These are phyloP conservation scores for Channa striata DNA, from an alignment of 2,797 vertebrate species.

Conservation along the genomic window DNA sequence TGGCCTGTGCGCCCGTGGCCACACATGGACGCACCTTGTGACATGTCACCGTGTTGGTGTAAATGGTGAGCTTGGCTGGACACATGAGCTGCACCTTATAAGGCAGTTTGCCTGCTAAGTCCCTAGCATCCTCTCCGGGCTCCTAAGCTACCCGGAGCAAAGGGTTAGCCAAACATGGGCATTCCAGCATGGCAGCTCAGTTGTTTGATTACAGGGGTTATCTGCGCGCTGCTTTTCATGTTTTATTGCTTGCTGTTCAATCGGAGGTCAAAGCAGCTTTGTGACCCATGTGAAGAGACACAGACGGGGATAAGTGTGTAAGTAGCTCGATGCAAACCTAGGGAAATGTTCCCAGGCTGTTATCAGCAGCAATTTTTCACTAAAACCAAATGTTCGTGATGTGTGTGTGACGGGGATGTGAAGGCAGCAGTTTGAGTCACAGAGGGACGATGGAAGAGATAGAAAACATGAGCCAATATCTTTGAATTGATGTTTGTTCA, in stretches of 20 bases:
- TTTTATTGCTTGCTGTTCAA: constrained; percentile 65
- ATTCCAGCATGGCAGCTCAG: constrained; percentile 72
- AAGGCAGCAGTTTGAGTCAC: constrained; percentile 14
- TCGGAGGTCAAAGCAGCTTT: constrained; percentile 60
- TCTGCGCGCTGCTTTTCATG: constrained; percentile 73
- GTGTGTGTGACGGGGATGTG: neutral
- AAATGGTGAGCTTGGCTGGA: constrained; percentile 79
- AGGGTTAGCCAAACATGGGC: constrained; percentile 92
- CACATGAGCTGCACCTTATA: constrained; percentile 88
- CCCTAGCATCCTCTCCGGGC: constrained; percentile 70
- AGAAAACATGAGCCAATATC: constrained; percentile 1
- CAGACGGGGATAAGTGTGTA: constrained; percentile 57
- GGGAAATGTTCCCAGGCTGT: constrained; percentile 41
- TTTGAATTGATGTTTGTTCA: constrained; percentile 14
- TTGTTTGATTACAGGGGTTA: constrained; percentile 63
- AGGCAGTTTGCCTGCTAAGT: constrained; percentile 87
- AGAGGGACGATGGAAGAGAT: neutral
- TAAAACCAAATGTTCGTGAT: constrained; percentile 32
- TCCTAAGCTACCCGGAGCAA: constrained; percentile 76
- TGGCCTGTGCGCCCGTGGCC: neutral
- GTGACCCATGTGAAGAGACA: constrained; percentile 40
- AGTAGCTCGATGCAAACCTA: constrained; percentile 59
- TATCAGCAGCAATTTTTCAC: constrained; percentile 37
- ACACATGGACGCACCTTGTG: constrained; percentile 52
- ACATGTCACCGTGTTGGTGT: constrained; percentile 74